phyloP scores from a whole-genome alignment of 2,797 vertebrate genomes.

The Merluccius polli region DNA sequence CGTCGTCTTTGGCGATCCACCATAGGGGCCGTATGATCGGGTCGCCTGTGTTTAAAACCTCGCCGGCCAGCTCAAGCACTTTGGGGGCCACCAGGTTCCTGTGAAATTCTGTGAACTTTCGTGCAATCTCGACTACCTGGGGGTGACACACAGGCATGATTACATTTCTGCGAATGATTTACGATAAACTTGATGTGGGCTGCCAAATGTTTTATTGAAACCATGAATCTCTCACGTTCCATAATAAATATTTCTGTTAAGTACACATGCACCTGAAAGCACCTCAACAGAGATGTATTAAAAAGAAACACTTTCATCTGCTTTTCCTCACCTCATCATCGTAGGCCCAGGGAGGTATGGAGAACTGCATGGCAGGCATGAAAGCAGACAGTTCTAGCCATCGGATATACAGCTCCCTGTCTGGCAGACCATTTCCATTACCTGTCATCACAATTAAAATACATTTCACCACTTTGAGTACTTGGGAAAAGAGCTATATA shows the following conservation, averaged over 20 bases:
- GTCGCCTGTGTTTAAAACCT: constrained; percentile 83
- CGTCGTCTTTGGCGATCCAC: constrained; percentile 88
- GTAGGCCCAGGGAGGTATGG: constrained; percentile 90
- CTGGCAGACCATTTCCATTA: constrained; percentile 64
- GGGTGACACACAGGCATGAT: background rate
- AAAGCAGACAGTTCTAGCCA: constrained; percentile 94
- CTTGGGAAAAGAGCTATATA: too few relatives aligned
- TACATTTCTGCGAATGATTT: background rate
- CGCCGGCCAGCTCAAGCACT: constrained; percentile 83
- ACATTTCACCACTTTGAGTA: too few relatives aligned
- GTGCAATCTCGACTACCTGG: constrained; percentile 83
- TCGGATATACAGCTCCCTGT: constrained; percentile 89
- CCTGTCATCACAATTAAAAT: constrained; percentile 3
- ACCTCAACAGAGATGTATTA: background rate
- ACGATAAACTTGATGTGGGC: background rate
- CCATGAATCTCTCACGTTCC: background rate
- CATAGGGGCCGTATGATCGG: constrained; percentile 92
- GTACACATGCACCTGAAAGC: background rate
- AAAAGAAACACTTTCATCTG: background rate
- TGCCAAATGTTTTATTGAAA: background rate
- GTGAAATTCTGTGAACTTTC: constrained; percentile 81
- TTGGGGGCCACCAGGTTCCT: constrained; percentile 85
- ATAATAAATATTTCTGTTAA: background rate
- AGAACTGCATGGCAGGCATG: constrained; percentile 96
- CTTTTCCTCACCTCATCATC: constrained; percentile 70